Conservation (phyloP, 2,888 invertebrate species). For the Sesia bembeciformis region DNA sequence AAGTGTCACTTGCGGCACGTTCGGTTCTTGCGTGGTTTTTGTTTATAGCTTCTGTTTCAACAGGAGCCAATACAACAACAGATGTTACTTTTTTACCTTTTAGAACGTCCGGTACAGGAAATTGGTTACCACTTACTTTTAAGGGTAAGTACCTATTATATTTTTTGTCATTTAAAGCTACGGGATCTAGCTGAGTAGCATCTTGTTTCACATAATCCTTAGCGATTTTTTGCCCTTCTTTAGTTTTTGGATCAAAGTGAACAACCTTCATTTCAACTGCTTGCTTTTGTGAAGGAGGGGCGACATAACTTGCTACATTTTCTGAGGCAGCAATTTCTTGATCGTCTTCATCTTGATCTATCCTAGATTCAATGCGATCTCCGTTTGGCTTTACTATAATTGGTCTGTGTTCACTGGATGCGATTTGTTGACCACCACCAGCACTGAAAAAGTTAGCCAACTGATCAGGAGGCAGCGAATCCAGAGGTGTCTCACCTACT, state of each 20-base stretch:
- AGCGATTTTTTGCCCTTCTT: conserved; percentile 81
- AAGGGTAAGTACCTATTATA: conserved; percentile 89
- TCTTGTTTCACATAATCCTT: conserved; percentile 81
- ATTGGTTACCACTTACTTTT: conserved; percentile 88
- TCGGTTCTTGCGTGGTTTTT: conserved; percentile 64
- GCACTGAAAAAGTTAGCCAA: conserved; percentile 89
- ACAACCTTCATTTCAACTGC: conserved; percentile 90
- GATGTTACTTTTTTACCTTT: conserved; percentile 86
- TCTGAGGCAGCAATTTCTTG: conserved; percentile 75
- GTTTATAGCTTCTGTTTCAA: conserved; percentile 79
- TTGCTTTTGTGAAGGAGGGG: conserved; percentile 52
- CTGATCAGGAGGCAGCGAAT: conserved; percentile 88
- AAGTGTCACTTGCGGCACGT: conserved; percentile 69
- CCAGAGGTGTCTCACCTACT: conserved; percentile 88
- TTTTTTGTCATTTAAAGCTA: conserved; percentile 81
- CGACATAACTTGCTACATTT: conserved; percentile 50
- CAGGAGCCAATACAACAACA: conserved; percentile 89
- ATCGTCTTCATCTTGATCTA: conserved; percentile 62
- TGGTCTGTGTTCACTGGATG: conserved; percentile 80
- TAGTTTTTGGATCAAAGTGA: conserved; percentile 84
- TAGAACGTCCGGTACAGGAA: conserved; percentile 86
- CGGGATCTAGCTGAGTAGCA: conserved; percentile 83
- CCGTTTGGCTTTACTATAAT: conserved; percentile 79
- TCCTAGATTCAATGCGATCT: conserved; percentile 66
- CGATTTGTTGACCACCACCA: conserved; percentile 84